Percentiles rank a stretch among this genome's conserved stretches.
These are phyloP conservation scores for Xylocampa areola DNA, from an alignment of 2,888 invertebrate species.

Conservation along the genomic window DNA sequence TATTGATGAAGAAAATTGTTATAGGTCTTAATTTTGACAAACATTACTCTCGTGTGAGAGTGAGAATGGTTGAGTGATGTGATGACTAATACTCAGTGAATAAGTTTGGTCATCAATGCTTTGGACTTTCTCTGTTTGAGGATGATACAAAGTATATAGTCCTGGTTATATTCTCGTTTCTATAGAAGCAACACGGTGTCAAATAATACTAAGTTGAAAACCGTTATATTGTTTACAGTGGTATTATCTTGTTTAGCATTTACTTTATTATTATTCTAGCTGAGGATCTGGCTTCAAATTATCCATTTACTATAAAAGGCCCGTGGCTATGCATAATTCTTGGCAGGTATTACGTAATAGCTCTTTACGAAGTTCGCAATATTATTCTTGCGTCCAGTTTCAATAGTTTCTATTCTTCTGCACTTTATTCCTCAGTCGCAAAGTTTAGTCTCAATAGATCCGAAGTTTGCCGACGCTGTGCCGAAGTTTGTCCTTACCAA, in stretches of 20 bases:
- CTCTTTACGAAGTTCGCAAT: constrained; percentile 17
- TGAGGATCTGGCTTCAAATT: constrained; percentile 14
- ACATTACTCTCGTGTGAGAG: too few relatives aligned
- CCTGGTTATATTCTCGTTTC: too few relatives aligned
- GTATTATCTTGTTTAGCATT: constrained; percentile 12
- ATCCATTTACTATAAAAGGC: constrained; percentile 37
- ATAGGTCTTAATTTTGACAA: too few relatives aligned
- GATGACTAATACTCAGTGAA: too few relatives aligned
- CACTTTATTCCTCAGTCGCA: constrained; percentile 6
- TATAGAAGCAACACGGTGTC: too few relatives aligned
- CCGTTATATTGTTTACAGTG: constrained; percentile 14
- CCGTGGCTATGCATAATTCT: constrained; percentile 20
- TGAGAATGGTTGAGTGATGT: too few relatives aligned
- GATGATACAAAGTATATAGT: too few relatives aligned
- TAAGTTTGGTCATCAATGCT: too few relatives aligned
- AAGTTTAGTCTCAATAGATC: constrained; percentile 8
- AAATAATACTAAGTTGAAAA: not conserved
- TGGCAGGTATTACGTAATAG: constrained; percentile 29
- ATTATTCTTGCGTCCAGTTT: constrained; percentile 12
- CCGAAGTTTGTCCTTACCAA: constrained; percentile 21
- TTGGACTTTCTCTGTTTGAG: too few relatives aligned
- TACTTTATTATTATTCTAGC: constrained; percentile 24
- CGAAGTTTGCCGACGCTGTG: constrained; percentile 1
- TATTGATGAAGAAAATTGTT: too few relatives aligned
- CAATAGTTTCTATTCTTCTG: not conserved